Conservation (phyloP, 2,888 invertebrate genomes). For the Temnothorax ravouxi region DNA sequence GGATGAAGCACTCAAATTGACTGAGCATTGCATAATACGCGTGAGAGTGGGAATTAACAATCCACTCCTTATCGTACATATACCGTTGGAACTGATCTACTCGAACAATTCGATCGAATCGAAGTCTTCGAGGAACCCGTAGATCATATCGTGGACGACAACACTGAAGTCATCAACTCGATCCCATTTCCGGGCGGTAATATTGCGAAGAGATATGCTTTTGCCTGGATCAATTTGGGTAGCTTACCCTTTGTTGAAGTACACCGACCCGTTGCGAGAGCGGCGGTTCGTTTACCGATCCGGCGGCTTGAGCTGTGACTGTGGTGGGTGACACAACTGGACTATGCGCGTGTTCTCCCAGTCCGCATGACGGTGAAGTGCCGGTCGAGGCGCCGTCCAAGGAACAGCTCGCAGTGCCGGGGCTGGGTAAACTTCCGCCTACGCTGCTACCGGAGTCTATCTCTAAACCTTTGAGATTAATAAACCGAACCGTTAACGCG, state of each 20-base stretch:
- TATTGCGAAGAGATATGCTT: slow-evolving; percentile 78
- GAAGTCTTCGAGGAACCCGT: background rate
- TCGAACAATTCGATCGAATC: slow-evolving; percentile 4
- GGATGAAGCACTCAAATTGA: slow-evolving; percentile 85
- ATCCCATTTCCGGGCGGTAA: background rate
- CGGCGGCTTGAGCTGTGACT: slow-evolving; percentile 89
- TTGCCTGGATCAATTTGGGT: slow-evolving; percentile 87
- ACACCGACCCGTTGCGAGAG: slow-evolving; percentile 89
- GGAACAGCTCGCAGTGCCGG: slow-evolving; percentile 91
- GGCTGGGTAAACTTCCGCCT: slow-evolving; percentile 92
- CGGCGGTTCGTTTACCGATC: slow-evolving; percentile 88
- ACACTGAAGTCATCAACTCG: background rate
- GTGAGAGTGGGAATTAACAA: slow-evolving; percentile 20
- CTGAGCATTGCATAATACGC: slow-evolving; percentile 83
- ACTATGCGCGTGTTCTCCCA: slow-evolving; percentile 85
- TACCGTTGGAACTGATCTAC: background rate
- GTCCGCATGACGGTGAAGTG: slow-evolving; percentile 83
- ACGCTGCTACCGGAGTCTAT: slow-evolving; percentile 92
- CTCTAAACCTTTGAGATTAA: slow-evolving; percentile 87
- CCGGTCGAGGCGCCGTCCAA: slow-evolving; percentile 88
- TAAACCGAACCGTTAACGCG: slow-evolving; percentile 15
- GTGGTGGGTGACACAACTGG: slow-evolving; percentile 87
- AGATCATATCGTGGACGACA: background rate
- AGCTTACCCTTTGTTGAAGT: slow-evolving; percentile 96
- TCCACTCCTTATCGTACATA: slow-evolving; percentile 1